A percentile compares a stretch with the other conserved stretches of the same genome.
These are phyloP conservation scores for Myotis davidii DNA, from an alignment of 2,113 vertebrate genomes.

Conservation along the genomic window DNA sequence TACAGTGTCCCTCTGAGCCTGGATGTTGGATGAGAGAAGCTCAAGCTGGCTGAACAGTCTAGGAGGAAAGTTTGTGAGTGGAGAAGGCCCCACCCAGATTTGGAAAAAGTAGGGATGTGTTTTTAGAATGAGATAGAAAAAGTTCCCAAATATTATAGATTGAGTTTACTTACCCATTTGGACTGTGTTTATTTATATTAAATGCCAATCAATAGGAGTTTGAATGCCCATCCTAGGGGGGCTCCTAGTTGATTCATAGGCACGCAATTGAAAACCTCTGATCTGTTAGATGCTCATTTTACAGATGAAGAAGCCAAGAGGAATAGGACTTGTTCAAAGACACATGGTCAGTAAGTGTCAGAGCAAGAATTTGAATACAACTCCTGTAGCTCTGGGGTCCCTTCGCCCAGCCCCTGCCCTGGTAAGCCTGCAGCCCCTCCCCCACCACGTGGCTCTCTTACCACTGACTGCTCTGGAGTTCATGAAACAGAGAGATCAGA, in stretches of 20 bases:
- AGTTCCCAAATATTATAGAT: not conserved
- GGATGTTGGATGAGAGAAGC: not conserved
- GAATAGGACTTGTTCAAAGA: not conserved
- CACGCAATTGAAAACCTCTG: not conserved
- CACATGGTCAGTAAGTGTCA: not conserved
- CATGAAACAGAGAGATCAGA: not conserved
- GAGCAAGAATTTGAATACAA: not conserved
- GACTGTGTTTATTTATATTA: not conserved
- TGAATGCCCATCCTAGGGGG: not conserved
- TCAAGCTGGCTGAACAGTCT: not conserved
- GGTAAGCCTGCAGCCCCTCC: not conserved
- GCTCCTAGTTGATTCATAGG: not conserved
- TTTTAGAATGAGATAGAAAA: not conserved
- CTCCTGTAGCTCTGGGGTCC: not conserved
- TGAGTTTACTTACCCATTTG: not conserved
- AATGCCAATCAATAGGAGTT: not conserved
- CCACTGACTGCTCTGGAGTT: not conserved
- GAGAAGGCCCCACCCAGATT: not conserved
- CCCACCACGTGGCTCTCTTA: not conserved
- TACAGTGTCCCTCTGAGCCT: not conserved
- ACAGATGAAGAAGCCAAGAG: not conserved
- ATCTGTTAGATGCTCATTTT: not conserved
- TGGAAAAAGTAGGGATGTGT: constrained; percentile 6
- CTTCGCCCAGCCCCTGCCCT: not conserved
- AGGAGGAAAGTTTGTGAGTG: not conserved